A percentile compares a stretch with the other conserved stretches of the same genome.
Conservation (phyloP, 1,140 invertebrate species). For the Xylocopa sonorina region DNA sequence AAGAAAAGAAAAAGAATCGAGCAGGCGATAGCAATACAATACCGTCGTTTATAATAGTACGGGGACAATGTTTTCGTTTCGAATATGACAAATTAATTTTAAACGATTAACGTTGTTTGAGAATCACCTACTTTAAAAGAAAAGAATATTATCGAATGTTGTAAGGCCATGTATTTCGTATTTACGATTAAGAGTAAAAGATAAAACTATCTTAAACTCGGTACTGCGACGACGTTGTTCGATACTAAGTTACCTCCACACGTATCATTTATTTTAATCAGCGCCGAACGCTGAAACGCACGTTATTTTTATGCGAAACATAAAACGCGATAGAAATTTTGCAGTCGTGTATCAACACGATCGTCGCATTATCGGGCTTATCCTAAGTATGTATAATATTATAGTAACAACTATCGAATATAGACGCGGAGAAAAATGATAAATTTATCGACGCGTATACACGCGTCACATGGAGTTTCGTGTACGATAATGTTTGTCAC, state of each 20-base stretch:
- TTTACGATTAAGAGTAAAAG: conserved; percentile 66
- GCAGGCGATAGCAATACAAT: conserved; percentile 9
- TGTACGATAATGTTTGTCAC: conserved; percentile 56
- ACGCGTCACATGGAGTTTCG: conserved; percentile 51
- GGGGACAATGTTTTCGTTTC: conserved; percentile 15
- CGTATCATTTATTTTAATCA: conserved; percentile 11
- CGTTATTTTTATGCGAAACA: background rate
- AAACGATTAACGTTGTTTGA: conserved; percentile 49
- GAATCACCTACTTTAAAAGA: conserved; percentile 39
- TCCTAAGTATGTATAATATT: conserved; percentile 67
- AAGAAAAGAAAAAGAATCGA: background rate
- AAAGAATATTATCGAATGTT: conserved; percentile 65
- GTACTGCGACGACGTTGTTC: conserved; percentile 39
- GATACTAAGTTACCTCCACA: conserved; percentile 32
- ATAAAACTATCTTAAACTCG: conserved; percentile 53
- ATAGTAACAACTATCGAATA: conserved; percentile 57
- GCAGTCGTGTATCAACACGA: conserved; percentile 23
- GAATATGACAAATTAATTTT: conserved; percentile 51
- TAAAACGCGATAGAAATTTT: background rate
- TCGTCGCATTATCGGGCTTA: conserved; percentile 54
- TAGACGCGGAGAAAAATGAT: conserved; percentile 55
- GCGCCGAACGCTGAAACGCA: background rate
- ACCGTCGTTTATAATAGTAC: background rate
- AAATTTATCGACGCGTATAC: conserved; percentile 66
- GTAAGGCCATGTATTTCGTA: conserved; percentile 78